phyloP scores from a whole-genome alignment of 2,113 vertebrate species.

The Oncorhynchus clarkii region DNA sequence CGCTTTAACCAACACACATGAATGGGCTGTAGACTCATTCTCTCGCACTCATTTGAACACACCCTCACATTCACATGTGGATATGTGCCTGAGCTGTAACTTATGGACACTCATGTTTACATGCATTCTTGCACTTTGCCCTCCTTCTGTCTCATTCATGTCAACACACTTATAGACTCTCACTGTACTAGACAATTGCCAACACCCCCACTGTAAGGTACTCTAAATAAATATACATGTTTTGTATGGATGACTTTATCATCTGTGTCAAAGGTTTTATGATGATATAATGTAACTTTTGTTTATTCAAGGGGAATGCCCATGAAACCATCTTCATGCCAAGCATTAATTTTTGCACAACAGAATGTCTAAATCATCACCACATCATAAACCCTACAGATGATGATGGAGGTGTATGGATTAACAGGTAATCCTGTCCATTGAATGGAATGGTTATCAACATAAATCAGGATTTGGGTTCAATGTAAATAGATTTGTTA shows the following conservation, averaged over 20 bases:
- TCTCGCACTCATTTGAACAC: not conserved
- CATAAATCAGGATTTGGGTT: constrained; percentile 19
- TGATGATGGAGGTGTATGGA: not conserved
- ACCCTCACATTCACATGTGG: not conserved
- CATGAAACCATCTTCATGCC: no score
- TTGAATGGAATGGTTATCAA: constrained; percentile 15
- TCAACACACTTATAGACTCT: no score
- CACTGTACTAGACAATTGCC: no score
- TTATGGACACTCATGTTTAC: not conserved
- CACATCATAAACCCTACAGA: not conserved
- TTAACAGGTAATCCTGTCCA: constrained; percentile 11
- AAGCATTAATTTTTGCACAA: no score
- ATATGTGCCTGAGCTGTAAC: not conserved
- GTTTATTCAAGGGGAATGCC: no score
- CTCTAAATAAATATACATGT: no score
- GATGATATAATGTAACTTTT: no score
- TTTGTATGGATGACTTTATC: no score
- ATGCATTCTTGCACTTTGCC: no score
- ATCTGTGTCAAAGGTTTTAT: no score
- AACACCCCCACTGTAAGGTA: no score
- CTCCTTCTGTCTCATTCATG: no score
- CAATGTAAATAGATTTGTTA: constrained; percentile 25
- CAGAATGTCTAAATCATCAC: constrained; percentile 13
- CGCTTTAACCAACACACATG: not conserved
- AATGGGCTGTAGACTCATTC: not conserved